Base-by-base conservation (phyloP, 2,888 invertebrate species). In the Eurytoma californica region DNA sequence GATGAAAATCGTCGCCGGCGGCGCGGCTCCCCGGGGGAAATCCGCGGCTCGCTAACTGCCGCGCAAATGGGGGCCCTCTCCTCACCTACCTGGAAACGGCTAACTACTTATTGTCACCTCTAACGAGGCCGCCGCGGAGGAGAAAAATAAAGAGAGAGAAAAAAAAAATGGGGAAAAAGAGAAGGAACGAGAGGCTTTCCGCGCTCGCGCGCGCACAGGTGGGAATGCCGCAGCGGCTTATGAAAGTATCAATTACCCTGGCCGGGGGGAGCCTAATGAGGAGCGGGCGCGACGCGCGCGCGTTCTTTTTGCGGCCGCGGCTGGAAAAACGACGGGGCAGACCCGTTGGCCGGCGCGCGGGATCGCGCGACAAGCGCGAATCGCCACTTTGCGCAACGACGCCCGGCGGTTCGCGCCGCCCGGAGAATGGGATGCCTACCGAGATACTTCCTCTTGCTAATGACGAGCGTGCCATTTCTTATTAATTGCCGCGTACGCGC, bases 71-170 rank as follows among this genome's bases (percentile, higher is more conserved):
- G 39, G 49, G 73, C 14, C 30, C 28, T 65, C 12, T 39, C 49
- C 57, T 76, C 83, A 86, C 81, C 81, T 88, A 87, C 87, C 85
- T 88, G 87, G 88, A 88, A 88, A 86, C 84, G 84, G 84, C 83
- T 86, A 88, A 87, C 87, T 88, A 89, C 88, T 88, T 89, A 89
- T 89, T 89, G 88, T 89, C 88, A 89, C 89, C 89, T 89, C 84
- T 89, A 89, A 89, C 87, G 88, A 89, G 88, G 84, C 85, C 83
- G 83, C 79, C 47, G 83, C 84, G 86, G 87, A 86, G 87, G 79
- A 84, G 83, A 83, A 30, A 63, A 24, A 24, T 24, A 24, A 24
- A 24, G 24, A 24, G 24, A 24, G 24, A 24, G 24, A 24, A 24
- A 39, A 39, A 39, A 39, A 9, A 39, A 9, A 39, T 9, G 39